Base-by-base conservation (phyloP, 2,888 invertebrate genomes). In the Scaptomyza flava region DNA sequence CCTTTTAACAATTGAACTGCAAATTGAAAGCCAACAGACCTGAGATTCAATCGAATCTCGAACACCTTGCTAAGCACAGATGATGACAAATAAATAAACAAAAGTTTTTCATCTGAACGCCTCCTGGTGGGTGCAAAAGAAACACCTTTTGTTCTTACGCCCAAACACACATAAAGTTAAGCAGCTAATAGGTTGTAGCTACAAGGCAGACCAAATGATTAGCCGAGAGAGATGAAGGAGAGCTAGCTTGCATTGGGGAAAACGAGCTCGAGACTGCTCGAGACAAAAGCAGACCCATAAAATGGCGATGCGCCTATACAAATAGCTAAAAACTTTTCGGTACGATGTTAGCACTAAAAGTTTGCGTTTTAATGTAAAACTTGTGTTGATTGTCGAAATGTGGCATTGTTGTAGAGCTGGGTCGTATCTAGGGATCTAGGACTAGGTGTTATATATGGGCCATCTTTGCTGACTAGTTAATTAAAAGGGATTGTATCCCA, bases 11-110 rank as follows among this genome's bases (percentile, higher is more conserved):
- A 30, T 51, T 36, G 27, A 51, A 23, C 27, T 31, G 20, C 12
- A 20, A 51, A 53, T 51, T 51, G 7, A 27, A 38, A 51, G 47
- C 47, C n/a, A 4, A 38, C 14, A 50, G 43, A 38, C 45, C 59
- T 65, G 50, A 57, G 58, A 14, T 12, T 27, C 46, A 11, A 45
- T 50, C 43, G 9, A 57, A 79, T 82, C 77, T 79, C 48, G 12
- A 45, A 58, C 48, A 71, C 58, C 47, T 48, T 48, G 27, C 54
- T 41, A 61, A 70, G 62, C 58, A 38, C 64, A 48, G 45, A 67
- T 78, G 72, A 79, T 78, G 72, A 79, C 77, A 84, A 86, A 86
- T 81, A 81, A 81, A 86, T 86, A 84, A 86, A 77, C 81, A 81
- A 81, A 81, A 81, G 83, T 79, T 77, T 71, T 56, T 62, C 75